Percentiles rank a stretch among this genome's conserved stretches.
Conservation (phyloP, 2,797 vertebrate genomes). For the Bradypus variegatus region DNA sequence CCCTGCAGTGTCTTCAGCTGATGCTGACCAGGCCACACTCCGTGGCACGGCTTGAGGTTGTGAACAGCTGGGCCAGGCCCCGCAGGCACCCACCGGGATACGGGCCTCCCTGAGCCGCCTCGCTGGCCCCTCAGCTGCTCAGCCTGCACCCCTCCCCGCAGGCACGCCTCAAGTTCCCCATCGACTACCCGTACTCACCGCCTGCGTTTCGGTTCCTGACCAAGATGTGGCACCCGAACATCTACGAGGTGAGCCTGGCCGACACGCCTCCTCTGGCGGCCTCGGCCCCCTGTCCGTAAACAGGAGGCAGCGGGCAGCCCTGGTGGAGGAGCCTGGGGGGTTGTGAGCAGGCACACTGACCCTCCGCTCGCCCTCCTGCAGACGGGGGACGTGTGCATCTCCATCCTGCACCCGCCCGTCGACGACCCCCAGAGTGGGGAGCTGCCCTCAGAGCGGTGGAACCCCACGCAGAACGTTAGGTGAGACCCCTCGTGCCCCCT, state of each 20-base stretch:
- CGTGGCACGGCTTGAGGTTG: too few species aligned
- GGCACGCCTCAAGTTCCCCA: constrained; percentile 95
- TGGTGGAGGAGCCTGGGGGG: background rate
- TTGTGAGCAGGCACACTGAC: background rate
- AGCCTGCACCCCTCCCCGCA: constrained; percentile 54
- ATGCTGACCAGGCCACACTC: too few species aligned
- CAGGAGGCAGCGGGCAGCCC: too few species aligned
- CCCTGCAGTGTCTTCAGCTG: too few species aligned
- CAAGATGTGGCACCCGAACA: constrained; percentile 99
- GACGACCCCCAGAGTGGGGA: constrained; percentile 95
- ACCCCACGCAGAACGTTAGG: constrained; percentile 96
- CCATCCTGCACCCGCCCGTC: constrained; percentile 90
- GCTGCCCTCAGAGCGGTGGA: constrained; percentile 92
- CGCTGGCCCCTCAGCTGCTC: too few species aligned
- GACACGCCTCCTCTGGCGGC: background rate
- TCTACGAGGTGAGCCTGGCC: constrained; percentile 86
- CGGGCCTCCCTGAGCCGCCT: background rate
- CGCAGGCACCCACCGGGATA: too few species aligned
- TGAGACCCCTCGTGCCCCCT: constrained; percentile 58
- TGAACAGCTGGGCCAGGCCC: too few species aligned
- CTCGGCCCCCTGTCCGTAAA: background rate
- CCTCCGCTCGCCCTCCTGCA: constrained; percentile 49
- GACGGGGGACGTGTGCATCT: constrained; percentile 95
- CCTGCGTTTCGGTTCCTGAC: constrained; percentile 96
- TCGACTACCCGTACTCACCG: constrained; percentile 97